phyloP scores from a whole-genome alignment of 2,113 vertebrate species.

The Nyctibius bracteatus region DNA sequence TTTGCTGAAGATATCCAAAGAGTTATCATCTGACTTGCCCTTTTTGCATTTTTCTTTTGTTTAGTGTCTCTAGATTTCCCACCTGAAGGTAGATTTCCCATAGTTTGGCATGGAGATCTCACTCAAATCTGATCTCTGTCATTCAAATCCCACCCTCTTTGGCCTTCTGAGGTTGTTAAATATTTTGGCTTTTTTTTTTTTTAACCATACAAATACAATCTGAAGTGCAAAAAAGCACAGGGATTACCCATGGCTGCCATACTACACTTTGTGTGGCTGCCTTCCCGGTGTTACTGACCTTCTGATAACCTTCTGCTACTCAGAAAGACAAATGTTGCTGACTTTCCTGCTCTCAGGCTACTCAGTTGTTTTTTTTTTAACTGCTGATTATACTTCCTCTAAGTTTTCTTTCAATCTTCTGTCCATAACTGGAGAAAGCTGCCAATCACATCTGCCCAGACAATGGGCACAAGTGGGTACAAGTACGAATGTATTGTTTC shows the following conservation, averaged over 20 bases:
- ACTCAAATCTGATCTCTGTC: background rate
- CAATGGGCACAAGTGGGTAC: background rate
- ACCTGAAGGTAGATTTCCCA: background rate
- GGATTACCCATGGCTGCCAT: background rate
- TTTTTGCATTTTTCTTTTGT: background rate
- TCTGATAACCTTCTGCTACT: background rate
- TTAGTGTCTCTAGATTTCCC: background rate
- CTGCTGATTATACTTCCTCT: background rate
- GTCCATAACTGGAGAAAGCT: background rate
- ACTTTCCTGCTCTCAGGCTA: background rate
- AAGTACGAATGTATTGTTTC: background rate
- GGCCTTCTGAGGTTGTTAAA: background rate
- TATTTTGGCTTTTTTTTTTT: background rate
- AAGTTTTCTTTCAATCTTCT: background rate
- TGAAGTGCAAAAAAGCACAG: background rate
- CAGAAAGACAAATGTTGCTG: background rate
- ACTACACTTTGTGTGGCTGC: background rate
- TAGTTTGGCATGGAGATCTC: background rate
- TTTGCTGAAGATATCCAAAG: background rate
- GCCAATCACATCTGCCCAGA: background rate
- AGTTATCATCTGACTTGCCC: background rate
- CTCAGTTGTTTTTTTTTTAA: background rate
- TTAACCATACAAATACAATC: background rate
- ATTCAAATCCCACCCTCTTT: background rate
- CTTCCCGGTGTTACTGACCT: background rate